These are phyloP conservation scores for Pseudomyrmex flavicornis DNA, from an alignment of 1,140 invertebrate genomes.

Conservation along the genomic window DNA sequence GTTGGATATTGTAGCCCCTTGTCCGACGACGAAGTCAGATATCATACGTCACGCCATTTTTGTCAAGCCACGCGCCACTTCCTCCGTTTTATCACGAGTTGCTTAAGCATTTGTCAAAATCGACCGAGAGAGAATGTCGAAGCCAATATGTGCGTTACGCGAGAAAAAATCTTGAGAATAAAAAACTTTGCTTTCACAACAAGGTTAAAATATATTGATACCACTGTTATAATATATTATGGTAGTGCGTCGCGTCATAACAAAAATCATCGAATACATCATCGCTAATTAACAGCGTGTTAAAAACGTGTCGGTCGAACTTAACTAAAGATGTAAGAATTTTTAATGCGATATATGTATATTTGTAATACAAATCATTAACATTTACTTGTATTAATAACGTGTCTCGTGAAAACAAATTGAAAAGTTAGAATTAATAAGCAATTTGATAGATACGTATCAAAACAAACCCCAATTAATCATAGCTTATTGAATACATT, in stretches of 20 bases:
- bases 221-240: neutral
- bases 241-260: too few relatives aligned
- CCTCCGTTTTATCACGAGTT: slow-evolving; percentile 46
- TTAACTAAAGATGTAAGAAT: neutral
- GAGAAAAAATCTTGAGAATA: neutral
- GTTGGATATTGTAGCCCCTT: slow-evolving; percentile 22
- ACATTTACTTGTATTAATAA: neutral
- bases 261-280: too few relatives aligned
- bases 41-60: slow-evolving; percentile 52
- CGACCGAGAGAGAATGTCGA: slow-evolving; percentile 38
- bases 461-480: slow-evolving; percentile 34
- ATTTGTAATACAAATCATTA: neutral
- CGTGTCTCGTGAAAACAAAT: neutral
- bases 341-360: slow-evolving; percentile 7
- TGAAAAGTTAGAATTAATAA: slow-evolving; percentile 30
- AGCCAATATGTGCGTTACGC: slow-evolving; percentile 26
- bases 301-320: neutral
- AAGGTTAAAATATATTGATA: slow-evolving; percentile 33
- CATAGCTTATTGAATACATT: slow-evolving; percentile 13
- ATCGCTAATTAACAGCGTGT: neutral
- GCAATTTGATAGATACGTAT: slow-evolving; percentile 13
- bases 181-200: slow-evolving; percentile 9
- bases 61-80: slow-evolving; percentile 35
- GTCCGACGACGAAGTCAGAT: slow-evolving; percentile 12
- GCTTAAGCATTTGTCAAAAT: slow-evolving; percentile 50